Evolutionary conservation across 92 coral and sea anemone genomes (phyloP).

Genomic region (Epizoanthus illoricatus): DNA sequence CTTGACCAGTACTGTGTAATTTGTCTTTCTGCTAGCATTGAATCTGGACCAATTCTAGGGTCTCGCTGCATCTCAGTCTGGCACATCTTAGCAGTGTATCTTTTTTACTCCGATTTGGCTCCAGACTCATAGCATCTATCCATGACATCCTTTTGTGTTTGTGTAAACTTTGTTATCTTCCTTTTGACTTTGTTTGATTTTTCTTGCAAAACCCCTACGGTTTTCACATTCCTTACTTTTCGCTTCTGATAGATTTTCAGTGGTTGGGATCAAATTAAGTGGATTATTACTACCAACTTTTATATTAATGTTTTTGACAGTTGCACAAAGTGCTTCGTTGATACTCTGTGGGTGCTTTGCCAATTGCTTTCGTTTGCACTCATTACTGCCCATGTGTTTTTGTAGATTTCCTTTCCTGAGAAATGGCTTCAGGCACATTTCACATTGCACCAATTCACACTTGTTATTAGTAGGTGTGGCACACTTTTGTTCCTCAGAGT

Average conservation of each 20-base stretch:
- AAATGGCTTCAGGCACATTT: conserved; percentile 3
- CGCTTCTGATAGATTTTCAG: neutral
- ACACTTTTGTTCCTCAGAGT: neutral
- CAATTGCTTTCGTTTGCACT: neutral
- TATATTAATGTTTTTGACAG: neutral
- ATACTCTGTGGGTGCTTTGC: neutral
- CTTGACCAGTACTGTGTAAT: conserved; percentile 23
- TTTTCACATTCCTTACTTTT: neutral
- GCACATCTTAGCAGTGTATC: conserved; percentile 35
- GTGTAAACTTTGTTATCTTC: neutral
- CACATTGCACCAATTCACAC: neutral
- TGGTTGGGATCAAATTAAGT: no score
- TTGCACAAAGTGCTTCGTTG: neutral
- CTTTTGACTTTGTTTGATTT: conserved; percentile 15
- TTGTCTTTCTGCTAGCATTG: conserved; percentile 5
- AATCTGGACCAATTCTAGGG: conserved; percentile 11
- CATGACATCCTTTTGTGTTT: conserved; percentile 8
- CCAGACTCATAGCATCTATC: conserved; percentile 24
- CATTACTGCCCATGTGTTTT: neutral
- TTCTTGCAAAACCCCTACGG: conserved; percentile 10
- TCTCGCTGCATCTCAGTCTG: conserved; percentile 14
- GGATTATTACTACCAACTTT: no score
- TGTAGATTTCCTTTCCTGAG: conserved; percentile 3
- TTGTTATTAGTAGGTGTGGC: neutral
- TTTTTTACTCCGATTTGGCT: conserved; percentile 15